Conservation (phyloP, 30 jellyfish, hydroid and myxozoan species). For the Turritopsis dohrnii region DNA sequence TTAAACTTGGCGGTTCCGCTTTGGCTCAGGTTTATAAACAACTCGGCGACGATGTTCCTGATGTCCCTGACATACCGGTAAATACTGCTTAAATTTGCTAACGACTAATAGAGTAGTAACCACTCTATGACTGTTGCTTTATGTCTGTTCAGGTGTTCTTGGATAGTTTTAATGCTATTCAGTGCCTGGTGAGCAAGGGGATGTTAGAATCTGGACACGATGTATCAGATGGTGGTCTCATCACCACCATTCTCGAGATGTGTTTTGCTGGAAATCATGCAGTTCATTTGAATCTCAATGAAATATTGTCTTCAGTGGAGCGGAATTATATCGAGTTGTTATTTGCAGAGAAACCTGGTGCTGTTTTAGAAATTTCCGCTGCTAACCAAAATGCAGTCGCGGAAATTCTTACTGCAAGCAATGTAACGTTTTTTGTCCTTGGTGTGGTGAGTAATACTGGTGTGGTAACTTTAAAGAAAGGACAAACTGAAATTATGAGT, state of each 20-base stretch:
- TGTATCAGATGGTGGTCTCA: constrained; percentile 79
- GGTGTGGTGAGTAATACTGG: constrained; percentile 46
- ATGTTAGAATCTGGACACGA: constrained; percentile 68
- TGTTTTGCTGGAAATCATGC: constrained; percentile 80
- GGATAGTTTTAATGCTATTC: constrained; percentile 54
- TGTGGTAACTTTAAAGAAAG: constrained; percentile 1
- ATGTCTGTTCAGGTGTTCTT: constrained; percentile 38
- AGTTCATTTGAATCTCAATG: constrained; percentile 20
- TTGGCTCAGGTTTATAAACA: constrained; percentile 78
- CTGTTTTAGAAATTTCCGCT: constrained; percentile 47
- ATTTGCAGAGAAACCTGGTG: constrained; percentile 81
- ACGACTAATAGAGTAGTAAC: neutral
- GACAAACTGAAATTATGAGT: constrained; percentile 12
- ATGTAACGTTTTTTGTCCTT: constrained; percentile 33
- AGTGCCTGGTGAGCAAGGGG: constrained; percentile 41
- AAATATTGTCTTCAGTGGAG: neutral
- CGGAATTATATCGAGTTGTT: constrained; percentile 7
- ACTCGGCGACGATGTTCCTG: constrained; percentile 85
- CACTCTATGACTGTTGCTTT: neutral
- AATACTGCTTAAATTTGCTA: neutral
- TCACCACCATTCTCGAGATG: constrained; percentile 72
- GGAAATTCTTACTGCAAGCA: constrained; percentile 5
- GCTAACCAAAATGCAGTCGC: constrained; percentile 25
- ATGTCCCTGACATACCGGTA: constrained; percentile 69
- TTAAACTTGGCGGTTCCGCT: constrained; percentile 80